These are phyloP conservation scores for Chlorodrepanis virens DNA, from an alignment of 2,113 vertebrate species.

Conservation along the genomic window DNA sequence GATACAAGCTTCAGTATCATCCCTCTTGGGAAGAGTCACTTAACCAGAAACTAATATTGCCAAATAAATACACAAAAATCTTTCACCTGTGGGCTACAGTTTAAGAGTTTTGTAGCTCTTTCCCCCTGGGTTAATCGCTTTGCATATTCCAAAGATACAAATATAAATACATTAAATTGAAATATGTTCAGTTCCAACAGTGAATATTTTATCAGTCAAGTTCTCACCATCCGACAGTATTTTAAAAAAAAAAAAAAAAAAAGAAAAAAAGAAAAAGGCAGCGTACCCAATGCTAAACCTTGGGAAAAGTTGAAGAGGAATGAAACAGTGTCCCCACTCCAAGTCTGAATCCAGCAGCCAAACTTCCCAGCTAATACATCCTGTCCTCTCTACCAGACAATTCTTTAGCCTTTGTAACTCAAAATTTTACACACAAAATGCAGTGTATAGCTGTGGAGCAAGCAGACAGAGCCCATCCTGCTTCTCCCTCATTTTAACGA, in stretches of 20 bases:
- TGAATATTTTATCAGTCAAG: background rate
- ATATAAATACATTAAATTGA: background rate
- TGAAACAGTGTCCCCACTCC: background rate
- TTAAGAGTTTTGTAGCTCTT: background rate
- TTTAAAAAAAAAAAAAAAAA: background rate
- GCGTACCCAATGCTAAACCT: background rate
- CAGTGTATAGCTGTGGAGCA: background rate
- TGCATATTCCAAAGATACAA: background rate
- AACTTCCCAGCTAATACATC: background rate
- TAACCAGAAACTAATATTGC: background rate
- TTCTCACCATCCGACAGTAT: background rate
- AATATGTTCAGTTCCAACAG: background rate
- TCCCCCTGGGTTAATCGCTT: background rate
- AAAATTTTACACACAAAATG: background rate
- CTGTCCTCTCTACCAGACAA: background rate
- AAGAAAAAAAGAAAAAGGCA: background rate
- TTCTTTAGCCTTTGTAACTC: background rate
- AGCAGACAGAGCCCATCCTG: background rate
- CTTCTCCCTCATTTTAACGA: background rate
- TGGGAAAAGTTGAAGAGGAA: background rate
- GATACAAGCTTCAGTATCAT: background rate
- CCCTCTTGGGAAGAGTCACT: background rate
- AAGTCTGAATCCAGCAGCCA: background rate
- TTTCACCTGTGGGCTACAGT: background rate
- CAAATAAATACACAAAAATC: background rate